Conservation (phyloP, 2,113 vertebrate species). For the Sylvilagus bachmani region DNA sequence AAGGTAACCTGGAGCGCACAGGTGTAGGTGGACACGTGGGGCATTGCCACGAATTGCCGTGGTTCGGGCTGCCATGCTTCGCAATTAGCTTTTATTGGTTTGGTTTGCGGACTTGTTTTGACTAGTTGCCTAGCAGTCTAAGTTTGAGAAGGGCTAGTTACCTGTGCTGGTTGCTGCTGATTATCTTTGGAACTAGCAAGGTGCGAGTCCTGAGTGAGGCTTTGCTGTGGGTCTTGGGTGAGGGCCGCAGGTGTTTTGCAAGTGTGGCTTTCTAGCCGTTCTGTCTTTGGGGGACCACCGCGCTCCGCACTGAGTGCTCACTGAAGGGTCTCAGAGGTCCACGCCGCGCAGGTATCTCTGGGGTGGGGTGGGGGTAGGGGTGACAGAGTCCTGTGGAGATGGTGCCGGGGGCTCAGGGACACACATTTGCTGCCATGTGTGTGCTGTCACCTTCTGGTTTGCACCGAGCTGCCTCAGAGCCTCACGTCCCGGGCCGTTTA, state of each 20-base stretch:
- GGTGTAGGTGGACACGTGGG: neutral
- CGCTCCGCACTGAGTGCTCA: neutral
- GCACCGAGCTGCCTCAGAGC: slow-evolving; percentile 5
- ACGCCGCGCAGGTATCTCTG: neutral
- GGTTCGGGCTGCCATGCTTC: neutral
- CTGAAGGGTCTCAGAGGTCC: neutral
- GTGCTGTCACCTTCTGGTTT: slow-evolving; percentile 60
- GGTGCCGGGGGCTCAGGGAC: neutral
- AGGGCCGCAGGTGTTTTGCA: neutral
- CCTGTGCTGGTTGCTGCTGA: no score
- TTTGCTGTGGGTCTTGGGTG: neutral
- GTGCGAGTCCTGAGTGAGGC: accelerated
- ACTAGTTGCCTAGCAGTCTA: neutral
- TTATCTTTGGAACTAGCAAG: neutral
- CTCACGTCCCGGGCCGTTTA: slow-evolving; percentile 60
- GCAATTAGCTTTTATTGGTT: neutral
- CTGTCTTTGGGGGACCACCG: neutral
- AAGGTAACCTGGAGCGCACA: neutral
- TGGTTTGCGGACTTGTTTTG: neutral
- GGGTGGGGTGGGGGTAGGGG: no score
- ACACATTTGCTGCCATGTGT: slow-evolving; percentile 53
- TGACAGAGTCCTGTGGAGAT: slow-evolving; percentile 1
- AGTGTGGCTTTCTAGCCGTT: neutral
- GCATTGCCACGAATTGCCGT: accelerated
- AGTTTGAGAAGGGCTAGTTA: neutral